Base-by-base conservation (phyloP, 2,113 vertebrate species). In the Calonectris borealis region DNA sequence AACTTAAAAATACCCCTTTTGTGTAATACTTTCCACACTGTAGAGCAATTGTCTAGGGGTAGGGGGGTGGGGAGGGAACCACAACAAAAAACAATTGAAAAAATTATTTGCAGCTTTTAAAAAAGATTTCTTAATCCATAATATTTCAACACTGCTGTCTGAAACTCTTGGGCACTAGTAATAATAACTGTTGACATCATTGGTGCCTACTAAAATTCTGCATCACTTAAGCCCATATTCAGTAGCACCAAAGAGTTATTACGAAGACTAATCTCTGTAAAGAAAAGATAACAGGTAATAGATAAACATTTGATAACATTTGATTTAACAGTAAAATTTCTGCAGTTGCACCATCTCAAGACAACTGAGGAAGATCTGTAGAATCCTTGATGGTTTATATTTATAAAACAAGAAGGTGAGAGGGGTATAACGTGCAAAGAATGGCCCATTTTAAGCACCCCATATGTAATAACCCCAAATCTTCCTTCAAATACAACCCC, bases 111-210 rank as follows among this genome's bases (percentile, higher is more conserved):
- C 40, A 90, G 71, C 36, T 90, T 84, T 82, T 14, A 13, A 44
- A 90, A 83, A 70, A 55, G 44, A 92, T 97, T 96, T 95, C 91
- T 83, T 94, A 89, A 96, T 96, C 91, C 1, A 0, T 48, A 80
- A 66, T 9, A 85, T 96, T 93, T 97, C 86, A 88, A 88, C 91
- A 96, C 57, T 81, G 75, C 76, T 94, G 69, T 88, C 42, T 68
- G 49, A 94, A 97, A 93, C 79, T 83, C 84, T 94, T 97, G 97
- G 97, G 96, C 83, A 90, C 83, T 89, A 62, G 68, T 86, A 92
- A 73, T 64, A 80, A 16, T 54, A 93, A 86, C 70, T 86, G 91
- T 82, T 95, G 93, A 90, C 88, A 81, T 91, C 36, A 61, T 25
- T 85, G 70, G 89, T 94, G 93, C 94, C 77, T 91, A 32, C 27